phyloP scores from a whole-genome alignment of 2,797 vertebrate species.

The Pygocentrus nattereri region DNA sequence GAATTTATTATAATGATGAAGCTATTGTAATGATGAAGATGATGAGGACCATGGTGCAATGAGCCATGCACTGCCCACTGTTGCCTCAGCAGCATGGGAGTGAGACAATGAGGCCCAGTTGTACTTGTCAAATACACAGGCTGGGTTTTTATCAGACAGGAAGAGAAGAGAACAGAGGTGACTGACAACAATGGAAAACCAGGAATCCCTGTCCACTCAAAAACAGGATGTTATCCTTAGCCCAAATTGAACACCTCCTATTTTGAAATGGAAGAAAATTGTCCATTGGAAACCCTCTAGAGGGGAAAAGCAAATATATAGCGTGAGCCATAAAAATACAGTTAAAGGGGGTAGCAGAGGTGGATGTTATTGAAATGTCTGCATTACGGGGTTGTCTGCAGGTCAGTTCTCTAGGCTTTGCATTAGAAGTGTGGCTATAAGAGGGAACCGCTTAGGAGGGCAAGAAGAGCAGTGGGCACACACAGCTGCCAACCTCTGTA shows the following conservation, averaged over 20 bases:
- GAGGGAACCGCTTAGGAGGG: slow-evolving; percentile 30
- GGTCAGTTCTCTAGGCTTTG: slow-evolving; percentile 65
- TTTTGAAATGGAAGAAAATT: slow-evolving; percentile 65
- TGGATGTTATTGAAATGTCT: slow-evolving; percentile 79
- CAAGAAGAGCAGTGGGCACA: slow-evolving; percentile 52
- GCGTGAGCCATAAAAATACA: slow-evolving; percentile 69
- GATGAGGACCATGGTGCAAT: not conserved
- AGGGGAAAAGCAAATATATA: slow-evolving; percentile 63
- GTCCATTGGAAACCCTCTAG: slow-evolving; percentile 60
- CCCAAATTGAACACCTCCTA: slow-evolving; percentile 55
- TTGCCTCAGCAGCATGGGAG: slow-evolving; percentile 22
- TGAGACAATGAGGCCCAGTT: slow-evolving; percentile 20
- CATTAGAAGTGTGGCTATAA: slow-evolving; percentile 55
- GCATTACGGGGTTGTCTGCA: slow-evolving; percentile 71
- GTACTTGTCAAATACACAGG: slow-evolving; percentile 16
- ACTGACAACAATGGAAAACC: slow-evolving; percentile 49
- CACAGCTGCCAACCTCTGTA: slow-evolving; percentile 62
- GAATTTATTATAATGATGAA: not conserved
- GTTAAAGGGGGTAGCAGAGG: slow-evolving; percentile 64
- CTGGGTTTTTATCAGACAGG: slow-evolving; percentile 45
- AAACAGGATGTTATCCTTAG: slow-evolving; percentile 61
- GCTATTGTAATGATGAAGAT: not conserved
- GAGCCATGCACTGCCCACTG: not conserved
- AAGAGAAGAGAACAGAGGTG: slow-evolving; percentile 28
- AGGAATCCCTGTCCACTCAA: slow-evolving; percentile 43